Conservation (phyloP, 2,888 invertebrate species). For the Ethmia dodecea region DNA sequence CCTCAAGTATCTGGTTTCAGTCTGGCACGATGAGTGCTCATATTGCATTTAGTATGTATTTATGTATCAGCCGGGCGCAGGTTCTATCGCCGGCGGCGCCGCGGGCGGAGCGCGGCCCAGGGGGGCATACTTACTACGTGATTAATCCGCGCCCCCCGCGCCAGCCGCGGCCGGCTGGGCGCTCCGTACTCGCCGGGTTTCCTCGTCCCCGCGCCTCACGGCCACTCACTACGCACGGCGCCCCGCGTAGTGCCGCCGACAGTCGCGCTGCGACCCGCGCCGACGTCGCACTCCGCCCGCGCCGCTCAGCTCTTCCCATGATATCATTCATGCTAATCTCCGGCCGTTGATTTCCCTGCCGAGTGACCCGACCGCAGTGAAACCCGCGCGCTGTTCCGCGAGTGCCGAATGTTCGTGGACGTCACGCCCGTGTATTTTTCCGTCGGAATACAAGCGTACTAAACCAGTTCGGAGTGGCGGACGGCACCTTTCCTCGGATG, state of each 20-base stretch:
- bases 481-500: conserved; percentile 58
- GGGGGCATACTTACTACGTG: conserved; percentile 76
- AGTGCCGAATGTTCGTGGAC: conserved; percentile 68
- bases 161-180: conserved; percentile 48
- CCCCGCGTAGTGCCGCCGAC: conserved; percentile 63
- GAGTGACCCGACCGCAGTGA: conserved; percentile 61
- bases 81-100: conserved; percentile 51
- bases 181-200: conserved; percentile 75
- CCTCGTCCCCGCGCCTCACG: conserved; percentile 78
- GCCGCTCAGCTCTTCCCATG: conserved; percentile 34
- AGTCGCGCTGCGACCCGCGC: conserved; percentile 74
- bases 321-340: conserved; percentile 72
- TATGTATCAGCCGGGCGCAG: conserved; percentile 69
- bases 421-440: conserved; percentile 63
- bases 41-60: conserved; percentile 71
- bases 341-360: conserved; percentile 66
- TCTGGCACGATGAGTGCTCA: conserved; percentile 66
- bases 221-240: conserved; percentile 75
- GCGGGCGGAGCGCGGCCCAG: conserved; percentile 43
- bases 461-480: conserved; percentile 61
- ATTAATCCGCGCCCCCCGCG: conserved; percentile 53
- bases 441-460: conserved; percentile 52
- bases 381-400: conserved; percentile 56
- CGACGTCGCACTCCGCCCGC: conserved; percentile 48
- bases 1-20: conserved; percentile 73